A percentile compares a stretch with the other conserved stretches of the same genome.
Conservation (phyloP, 1,140 invertebrate species). For the Dendrolimus punctatus region DNA sequence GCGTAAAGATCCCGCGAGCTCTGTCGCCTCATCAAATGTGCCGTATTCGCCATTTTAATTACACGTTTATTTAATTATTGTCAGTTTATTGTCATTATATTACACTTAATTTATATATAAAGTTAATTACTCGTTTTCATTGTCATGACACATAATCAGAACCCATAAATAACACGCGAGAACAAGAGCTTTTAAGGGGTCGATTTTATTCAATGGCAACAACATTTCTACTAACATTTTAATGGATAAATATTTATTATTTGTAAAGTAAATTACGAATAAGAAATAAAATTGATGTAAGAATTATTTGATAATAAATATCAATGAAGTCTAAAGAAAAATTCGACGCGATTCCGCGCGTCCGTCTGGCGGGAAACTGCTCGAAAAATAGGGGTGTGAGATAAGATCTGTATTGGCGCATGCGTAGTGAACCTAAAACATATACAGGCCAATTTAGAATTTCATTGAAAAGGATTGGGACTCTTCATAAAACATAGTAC, state of each 20-base stretch:
- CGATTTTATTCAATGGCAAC: not conserved
- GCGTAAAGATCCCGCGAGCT: conserved; percentile 87
- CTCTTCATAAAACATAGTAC: not conserved
- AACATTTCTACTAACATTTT: too few relatives aligned
- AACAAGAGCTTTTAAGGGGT: conserved; percentile 16
- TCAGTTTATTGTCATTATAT: conserved; percentile 19
- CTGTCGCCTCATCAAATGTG: conserved; percentile 88
- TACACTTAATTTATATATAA: conserved; percentile 28
- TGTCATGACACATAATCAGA: conserved; percentile 51
- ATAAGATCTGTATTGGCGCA: conserved; percentile 25
- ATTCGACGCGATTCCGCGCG: conserved; percentile 17
- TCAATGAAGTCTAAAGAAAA: too few relatives aligned
- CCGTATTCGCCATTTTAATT: conserved; percentile 86
- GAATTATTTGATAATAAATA: too few relatives aligned
- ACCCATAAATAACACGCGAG: conserved; percentile 28
- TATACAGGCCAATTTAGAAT: conserved; percentile 12
- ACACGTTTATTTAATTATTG: conserved; percentile 13
- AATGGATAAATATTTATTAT: too few relatives aligned
- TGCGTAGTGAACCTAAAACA: conserved; percentile 22
- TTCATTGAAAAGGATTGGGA: conserved; percentile 22
- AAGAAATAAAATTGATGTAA: too few relatives aligned
- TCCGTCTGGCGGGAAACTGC: conserved; percentile 50
- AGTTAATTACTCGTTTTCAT: conserved; percentile 28
- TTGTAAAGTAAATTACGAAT: too few relatives aligned
- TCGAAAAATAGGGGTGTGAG: conserved; percentile 23